Base-by-base conservation (phyloP, 2,888 invertebrate genomes). In the Hoplodrina ambigua region DNA sequence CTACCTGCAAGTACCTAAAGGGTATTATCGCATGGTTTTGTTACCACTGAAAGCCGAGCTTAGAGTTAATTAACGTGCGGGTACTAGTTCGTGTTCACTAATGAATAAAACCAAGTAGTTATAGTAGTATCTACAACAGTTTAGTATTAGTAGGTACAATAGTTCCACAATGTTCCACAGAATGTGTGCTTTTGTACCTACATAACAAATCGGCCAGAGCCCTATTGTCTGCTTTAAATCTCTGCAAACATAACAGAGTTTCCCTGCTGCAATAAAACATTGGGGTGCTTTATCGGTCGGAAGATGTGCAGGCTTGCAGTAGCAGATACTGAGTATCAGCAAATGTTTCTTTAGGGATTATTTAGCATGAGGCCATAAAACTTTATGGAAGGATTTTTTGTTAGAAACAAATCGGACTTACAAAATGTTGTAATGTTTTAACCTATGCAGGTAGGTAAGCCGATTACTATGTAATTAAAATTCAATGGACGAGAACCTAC, bases 21-120 rank as follows among this genome's bases (percentile, higher is more conserved):
- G 78, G 75, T 75, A 78, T 81, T 84, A 84, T 75, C 81, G 84
- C 81, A 86, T 81, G 85, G 86, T 85, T 86, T 86, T 81, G 81
- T 84, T 85, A 86, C 86, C 89, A 87, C 84, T 86, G 86, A 85
- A 85, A 81, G 82, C 79, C 78, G 88, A 88, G 85, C 85, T 85
- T 82, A 78, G 80, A 81, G 86, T 88, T 91, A 93, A 93, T 92
- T 92, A 93, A 87, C 86, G 59, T 58, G 52, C 53, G 53, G 72
- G 30, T 49, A 58, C 83, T 78, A 86, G 86, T 89, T 90, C 86
- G 89, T 84, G 85, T 65, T 50, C 33, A 41, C 30, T 55, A 83
- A 81, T 81, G 75, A 85, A 81, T 77, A 84, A 80, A 82, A 82
- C 77, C 77, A 81, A 83, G 77, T 49, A 25, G 25, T 2, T 2